These are phyloP conservation scores for Pandemis corylana DNA, from an alignment of 2,888 invertebrate species.

Conservation along the genomic window DNA sequence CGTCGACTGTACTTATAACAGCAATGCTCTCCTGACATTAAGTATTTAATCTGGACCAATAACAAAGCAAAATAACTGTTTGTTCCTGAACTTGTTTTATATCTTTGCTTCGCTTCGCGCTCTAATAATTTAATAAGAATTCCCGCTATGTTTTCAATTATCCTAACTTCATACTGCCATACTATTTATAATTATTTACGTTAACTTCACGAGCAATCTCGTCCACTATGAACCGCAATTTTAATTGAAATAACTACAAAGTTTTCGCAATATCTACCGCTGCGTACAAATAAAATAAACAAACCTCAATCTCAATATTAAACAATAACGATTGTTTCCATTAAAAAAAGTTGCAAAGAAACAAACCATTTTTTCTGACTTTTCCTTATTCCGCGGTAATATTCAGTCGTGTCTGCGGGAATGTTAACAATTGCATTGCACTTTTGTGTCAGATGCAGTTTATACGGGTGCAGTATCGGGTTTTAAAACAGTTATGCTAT, in stretches of 20 bases:
- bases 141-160: too few relatives aligned
- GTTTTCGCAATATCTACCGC: neutral
- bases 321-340: neutral
- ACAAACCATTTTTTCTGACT: neutral
- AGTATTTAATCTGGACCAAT: too few relatives aligned
- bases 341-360: neutral
- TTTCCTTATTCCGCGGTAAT: neutral
- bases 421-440: neutral
- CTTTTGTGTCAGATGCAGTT: neutral
- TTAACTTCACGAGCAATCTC: neutral
- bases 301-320: neutral
- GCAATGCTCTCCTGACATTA: too few relatives aligned
- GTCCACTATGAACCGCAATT: neutral
- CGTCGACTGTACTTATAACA: too few relatives aligned
- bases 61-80: too few relatives aligned
- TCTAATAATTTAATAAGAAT: too few relatives aligned
- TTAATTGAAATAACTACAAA: neutral
- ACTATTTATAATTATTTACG: too few relatives aligned
- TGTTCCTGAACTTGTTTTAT: too few relatives aligned
- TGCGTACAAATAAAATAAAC: neutral
- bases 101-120: too few relatives aligned
- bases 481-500: slow-evolving; percentile 1
- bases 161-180: too few relatives aligned
- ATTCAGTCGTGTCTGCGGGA: neutral
- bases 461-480: slow-evolving; percentile 6